These are phyloP conservation scores for Forbesichthys papilliferus DNA, from an alignment of 2,113 vertebrate genomes.

Conservation along the genomic window DNA sequence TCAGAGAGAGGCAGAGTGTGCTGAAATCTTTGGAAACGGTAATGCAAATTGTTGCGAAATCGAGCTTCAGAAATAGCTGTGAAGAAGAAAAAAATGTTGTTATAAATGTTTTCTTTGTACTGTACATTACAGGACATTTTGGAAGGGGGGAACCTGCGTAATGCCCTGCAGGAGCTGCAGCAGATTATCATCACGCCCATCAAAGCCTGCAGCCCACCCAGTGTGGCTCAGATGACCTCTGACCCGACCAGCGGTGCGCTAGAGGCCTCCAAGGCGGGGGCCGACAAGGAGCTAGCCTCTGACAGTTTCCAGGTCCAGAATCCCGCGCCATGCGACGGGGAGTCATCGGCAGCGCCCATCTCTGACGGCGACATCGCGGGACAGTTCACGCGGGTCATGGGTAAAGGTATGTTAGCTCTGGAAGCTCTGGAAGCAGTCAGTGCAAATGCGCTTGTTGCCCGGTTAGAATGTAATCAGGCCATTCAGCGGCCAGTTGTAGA, in stretches of 20 bases:
- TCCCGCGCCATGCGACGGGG: constrained; percentile 82
- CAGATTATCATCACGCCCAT: constrained; percentile 93
- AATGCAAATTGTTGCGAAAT: constrained; percentile 24
- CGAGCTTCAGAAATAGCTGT: background rate
- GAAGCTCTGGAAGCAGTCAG: background rate
- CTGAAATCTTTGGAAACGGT: constrained; percentile 94
- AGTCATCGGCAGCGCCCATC: constrained; percentile 83
- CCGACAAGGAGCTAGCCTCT: constrained; percentile 77
- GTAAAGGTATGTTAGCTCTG: constrained; percentile 81
- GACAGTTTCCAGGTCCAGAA: constrained; percentile 83
- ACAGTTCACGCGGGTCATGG: constrained; percentile 94
- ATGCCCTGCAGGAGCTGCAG: constrained; percentile 90
- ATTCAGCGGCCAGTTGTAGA: too few relatives aligned
- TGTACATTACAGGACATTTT: constrained; percentile 83
- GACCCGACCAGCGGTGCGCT: constrained; percentile 57
- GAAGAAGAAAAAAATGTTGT: background rate
- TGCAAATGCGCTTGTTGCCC: too few relatives aligned
- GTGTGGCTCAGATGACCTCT: constrained; percentile 63
- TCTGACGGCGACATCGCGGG: constrained; percentile 90
- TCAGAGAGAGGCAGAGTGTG: constrained; percentile 87
- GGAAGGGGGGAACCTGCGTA: constrained; percentile 91
- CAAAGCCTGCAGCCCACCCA: constrained; percentile 81
- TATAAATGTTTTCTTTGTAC: background rate
- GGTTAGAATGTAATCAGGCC: too few relatives aligned
- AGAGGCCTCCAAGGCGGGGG: constrained; percentile 71